Evolutionary conservation across 2,888 invertebrate genomes (phyloP).

Genomic region (Keiferia lycopersicella): DNA sequence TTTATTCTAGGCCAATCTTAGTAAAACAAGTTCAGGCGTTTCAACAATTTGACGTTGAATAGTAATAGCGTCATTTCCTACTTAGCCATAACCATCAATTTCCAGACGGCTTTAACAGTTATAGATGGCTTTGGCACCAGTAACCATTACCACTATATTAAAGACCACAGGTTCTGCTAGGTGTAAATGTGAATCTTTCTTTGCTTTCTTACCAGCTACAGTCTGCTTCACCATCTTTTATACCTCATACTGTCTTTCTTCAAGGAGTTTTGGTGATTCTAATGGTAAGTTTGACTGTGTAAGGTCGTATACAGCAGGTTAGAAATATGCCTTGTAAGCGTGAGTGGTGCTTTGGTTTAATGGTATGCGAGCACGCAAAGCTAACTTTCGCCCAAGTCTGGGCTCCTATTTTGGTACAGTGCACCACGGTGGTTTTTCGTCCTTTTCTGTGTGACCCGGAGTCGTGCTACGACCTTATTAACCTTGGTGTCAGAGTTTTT

Average conservation of each 20-base stretch:
- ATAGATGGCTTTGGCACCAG: constrained; percentile 5
- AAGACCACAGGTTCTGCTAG: not conserved
- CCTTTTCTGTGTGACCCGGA: too few relatives aligned
- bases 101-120: constrained; percentile 4
- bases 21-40: too few relatives aligned
- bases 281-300: not conserved
- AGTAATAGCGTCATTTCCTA: not conserved
- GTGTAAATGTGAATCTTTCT: constrained; percentile 19
- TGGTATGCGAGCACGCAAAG: constrained; percentile 30
- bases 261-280: not conserved
- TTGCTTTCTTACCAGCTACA: constrained; percentile 6
- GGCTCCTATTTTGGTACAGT: constrained; percentile 21
- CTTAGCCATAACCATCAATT: constrained; percentile 4
- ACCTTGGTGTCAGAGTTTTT: too few relatives aligned
- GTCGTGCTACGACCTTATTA: too few relatives aligned
- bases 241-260: not conserved
- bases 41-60: too few relatives aligned
- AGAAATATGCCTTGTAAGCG: constrained; percentile 26
- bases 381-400: constrained; percentile 22
- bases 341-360: constrained; percentile 31
- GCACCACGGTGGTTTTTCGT: not conserved
- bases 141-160: constrained; percentile 1
- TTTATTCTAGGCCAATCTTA: too few relatives aligned
- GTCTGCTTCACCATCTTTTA: not conserved
- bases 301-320: not conserved